These are phyloP conservation scores for Alviniconcha strummeri DNA, from an alignment of 2,888 invertebrate genomes.

Conservation along the genomic window DNA sequence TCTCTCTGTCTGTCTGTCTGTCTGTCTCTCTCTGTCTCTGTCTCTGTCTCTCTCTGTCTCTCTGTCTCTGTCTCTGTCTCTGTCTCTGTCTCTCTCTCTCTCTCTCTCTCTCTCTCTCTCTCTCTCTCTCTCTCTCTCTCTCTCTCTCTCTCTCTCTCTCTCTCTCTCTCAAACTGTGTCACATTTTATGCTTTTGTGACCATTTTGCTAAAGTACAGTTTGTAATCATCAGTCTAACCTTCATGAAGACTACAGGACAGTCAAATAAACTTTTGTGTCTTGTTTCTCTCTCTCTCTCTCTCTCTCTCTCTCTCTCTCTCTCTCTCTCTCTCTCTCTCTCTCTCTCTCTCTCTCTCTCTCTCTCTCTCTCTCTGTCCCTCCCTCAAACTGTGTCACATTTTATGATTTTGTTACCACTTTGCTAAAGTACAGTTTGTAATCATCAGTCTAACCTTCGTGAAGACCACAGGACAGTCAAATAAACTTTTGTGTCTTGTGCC, in stretches of 20 bases:
- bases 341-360: no score
- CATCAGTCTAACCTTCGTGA: background rate
- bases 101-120: no score
- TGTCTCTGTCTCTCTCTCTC: no score
- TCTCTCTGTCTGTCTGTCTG: background rate
- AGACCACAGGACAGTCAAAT: background rate
- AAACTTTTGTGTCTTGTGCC: background rate
- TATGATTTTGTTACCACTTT: background rate
- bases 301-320: background rate
- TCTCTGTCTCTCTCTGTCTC: no score
- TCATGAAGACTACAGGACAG: background rate
- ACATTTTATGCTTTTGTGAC: no score
- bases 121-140: no score
- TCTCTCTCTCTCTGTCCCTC: background rate
- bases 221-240: no score
- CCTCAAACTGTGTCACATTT: background rate
- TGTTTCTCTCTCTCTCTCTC: background rate
- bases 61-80: no score
- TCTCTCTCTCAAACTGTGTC: background rate
- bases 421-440: background rate
- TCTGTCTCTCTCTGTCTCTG: background rate
- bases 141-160: background rate
- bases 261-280: background rate
- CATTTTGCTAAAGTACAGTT: no score
- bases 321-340: no score